phyloP scores from a whole-genome alignment of 2,888 invertebrate genomes.

The Cephalotes varians region DNA sequence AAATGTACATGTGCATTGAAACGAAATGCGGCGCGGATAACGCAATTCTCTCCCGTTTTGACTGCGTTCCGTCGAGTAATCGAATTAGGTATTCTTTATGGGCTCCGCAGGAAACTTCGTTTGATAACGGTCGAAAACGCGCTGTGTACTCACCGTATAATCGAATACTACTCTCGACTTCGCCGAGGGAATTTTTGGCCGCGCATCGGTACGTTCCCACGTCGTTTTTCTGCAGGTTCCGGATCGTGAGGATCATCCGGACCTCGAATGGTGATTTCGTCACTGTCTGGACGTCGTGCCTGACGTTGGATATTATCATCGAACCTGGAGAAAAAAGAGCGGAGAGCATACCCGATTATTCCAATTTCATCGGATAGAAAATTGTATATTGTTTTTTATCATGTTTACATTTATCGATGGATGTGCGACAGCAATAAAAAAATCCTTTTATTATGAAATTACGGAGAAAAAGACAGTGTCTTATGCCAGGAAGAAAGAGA shows the following conservation, averaged over 20 bases:
- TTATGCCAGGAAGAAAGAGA: neutral
- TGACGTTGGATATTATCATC: conserved; percentile 93
- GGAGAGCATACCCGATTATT: conserved; percentile 19
- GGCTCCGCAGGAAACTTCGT: conserved; percentile 45
- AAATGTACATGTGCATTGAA: conserved; percentile 49
- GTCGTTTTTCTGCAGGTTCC: conserved; percentile 91
- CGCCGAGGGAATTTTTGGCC: conserved; percentile 90
- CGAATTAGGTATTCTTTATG: conserved; percentile 55
- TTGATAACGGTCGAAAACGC: conserved; percentile 46
- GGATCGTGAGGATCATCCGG: conserved; percentile 92
- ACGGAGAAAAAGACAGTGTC: neutral
- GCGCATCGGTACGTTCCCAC: conserved; percentile 94
- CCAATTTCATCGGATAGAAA: neutral
- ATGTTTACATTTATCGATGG: neutral
- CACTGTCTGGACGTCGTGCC: conserved; percentile 92
- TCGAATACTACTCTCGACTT: conserved; percentile 94
- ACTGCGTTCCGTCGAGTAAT: conserved; percentile 43
- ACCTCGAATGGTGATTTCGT: conserved; percentile 91
- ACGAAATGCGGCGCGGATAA: conserved; percentile 47
- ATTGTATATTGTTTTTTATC: neutral
- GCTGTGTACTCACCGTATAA: conserved; percentile 91
- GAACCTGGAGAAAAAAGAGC: conserved; percentile 87
- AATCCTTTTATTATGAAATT: neutral
- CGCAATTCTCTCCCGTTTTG: conserved; percentile 40
- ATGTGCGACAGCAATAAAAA: neutral